Evolutionary conservation across 2,888 invertebrate genomes (phyloP), one percentile per base, ranked within the genome.

Genomic region (Drosophila basisetae): DNA sequence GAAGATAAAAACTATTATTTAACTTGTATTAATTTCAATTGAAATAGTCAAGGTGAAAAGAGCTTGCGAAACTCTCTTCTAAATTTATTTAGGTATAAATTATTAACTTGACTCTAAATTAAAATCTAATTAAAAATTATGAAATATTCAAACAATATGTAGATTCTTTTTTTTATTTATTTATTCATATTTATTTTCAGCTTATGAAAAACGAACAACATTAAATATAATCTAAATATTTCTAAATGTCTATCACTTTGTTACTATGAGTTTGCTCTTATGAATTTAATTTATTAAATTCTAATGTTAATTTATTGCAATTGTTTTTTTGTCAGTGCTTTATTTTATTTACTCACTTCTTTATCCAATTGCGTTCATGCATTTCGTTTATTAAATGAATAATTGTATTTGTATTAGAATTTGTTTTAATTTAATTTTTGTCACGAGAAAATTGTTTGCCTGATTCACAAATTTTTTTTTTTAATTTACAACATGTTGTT

Each of bases 1-100:
- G 2, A 22, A 11, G 5, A 11, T 22, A 1, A 11, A 5, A 22
- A 5, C 22, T 1, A 5, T 1, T 5, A 43, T 5, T 22, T 80
- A 80, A 89, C 89, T 83, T 80, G 74, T 86, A 76, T 89, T 77
- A 71, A 82, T 77, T 83, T 66, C 62, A 80, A 88, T 76, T 30
- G 28, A 61, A 4, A 37, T n/a, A 22, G 30, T 52, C 37, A 13
- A 22, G 41, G 3, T 37, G 9, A n/a, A n/a, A 10, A 1, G 10
- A n/a, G 10, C 10, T n/a, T n/a, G n/a, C n/a, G 10, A 10, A 41
- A 41, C 2, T n/a, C 2, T 11, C 22, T 22, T 13, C 22, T 22
- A 13, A 22, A 43, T 13, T 1, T 11, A 22, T 22, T 43, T 6
- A n/a, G 6, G n/a, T 33, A 33, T 33, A 33, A 11, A 35, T 13